Base-by-base conservation (phyloP, 30 jellyfish, hydroid and myxozoan genomes). In the Aurelia sp. region DNA sequence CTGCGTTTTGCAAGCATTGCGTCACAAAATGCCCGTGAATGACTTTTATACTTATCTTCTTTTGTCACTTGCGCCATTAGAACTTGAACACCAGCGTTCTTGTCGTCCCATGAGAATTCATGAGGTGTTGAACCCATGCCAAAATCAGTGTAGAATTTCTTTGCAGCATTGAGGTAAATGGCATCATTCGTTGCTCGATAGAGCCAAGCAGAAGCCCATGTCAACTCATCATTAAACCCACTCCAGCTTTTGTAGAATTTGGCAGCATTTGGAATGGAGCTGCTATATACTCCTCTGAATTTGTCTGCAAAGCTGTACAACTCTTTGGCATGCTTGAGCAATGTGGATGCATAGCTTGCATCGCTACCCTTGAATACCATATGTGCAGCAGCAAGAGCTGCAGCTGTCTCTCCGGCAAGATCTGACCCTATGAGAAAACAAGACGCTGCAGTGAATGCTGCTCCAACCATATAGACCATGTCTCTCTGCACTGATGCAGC, bases 31-130 rank as follows among this genome's bases (percentile, higher is more conserved):
- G 67, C 33, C 15, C 85, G 78, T 4, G 91, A 91, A 48, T 77
- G 58, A 7, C 27, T 15, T 38, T 67, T 67, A 82, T 83, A 84
- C 44, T 59, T 44, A 31, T 18, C 41, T 50, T 90, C 87, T 1
- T 31, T 62, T 4, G 97, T 90, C 78, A 90, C 24, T 21, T 77
- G 82, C 4, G 90, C 68, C 68, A 90, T 66, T 2, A 90, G 64
- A 8, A 84, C 86, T n/a, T 81, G 87, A 4, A 76, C 92, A 40
- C 91, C 97, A 24, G 97, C 85, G 5, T 74, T 74, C 80, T 90
- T 90, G 91, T 90, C 76, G 55, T 90, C 97, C 97, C 97, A 90
- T 20, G 97, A 90, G 75, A 82, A 82, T 65, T 90, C 96, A 5
- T 22, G 30, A 18, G 96, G 82, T 57, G 19, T 61, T 2, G 41